Evolutionary conservation across 1,140 invertebrate species (phyloP), one percentile per base, ranked within the genome.

Genomic region (Microplitis demolitor): DNA sequence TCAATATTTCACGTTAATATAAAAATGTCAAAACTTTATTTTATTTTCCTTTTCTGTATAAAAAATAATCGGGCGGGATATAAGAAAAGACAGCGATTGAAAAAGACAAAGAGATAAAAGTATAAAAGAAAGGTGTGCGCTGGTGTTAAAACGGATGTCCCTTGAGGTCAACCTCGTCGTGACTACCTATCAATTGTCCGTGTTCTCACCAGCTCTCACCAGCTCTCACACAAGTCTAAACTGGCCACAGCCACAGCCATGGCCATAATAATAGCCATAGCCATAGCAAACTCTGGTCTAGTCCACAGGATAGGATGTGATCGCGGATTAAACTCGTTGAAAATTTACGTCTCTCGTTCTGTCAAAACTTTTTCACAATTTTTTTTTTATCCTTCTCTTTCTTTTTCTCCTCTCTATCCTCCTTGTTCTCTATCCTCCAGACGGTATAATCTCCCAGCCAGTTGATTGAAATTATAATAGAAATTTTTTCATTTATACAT

Each of bases 331-430:
- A 58, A 58, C 56, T 58, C 56, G 56, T 45, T 45, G 6, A 45
- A 58, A 69, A 58, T 69, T 69, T 69, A 58, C 45, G 67, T 70
- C 54, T 67, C 11, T 73, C 45, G 14, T 63, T 73, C 24, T 53
- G 63, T 34, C 54, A n/a, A 31, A 53, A 56, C 33, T n/a, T 56
- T 68, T 68, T 24, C 16, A n/a, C 66, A 13, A 14, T 56, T 35
- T 68, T 51, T 34, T 11, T 37, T 68, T 51, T 34, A 6, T 37
- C 37, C 6, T 9, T 51, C 45, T 53, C n/a, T 68, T 53, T 14
- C 4, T 56, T n/a, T 24, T 34, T 51, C 16, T 68, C 16, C 6
- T 14, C 50, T 34, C 11, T n/a, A 11, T 8, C 13, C 6, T 4
- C 53, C 51, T 13, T 9, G 3, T 34, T n/a, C 45, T 34, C 14